phyloP scores from a whole-genome alignment of 1,140 invertebrate species.

The Saccostrea cuccullata region DNA sequence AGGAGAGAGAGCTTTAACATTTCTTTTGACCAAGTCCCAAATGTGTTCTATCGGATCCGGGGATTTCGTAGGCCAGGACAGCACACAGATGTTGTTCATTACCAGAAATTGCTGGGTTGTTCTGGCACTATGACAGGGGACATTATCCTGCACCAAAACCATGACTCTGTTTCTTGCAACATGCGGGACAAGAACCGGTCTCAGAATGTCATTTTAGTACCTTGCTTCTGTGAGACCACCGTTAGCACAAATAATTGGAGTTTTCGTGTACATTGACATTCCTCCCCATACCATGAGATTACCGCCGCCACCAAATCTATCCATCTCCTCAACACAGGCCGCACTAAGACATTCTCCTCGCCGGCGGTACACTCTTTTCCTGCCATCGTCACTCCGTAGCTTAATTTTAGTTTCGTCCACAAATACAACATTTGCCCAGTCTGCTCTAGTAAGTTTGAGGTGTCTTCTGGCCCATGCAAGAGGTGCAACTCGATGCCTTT shows the following conservation, averaged over 20 bases:
- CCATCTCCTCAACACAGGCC: background rate
- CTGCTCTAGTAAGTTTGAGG: constrained; percentile 40
- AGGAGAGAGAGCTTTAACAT: background rate
- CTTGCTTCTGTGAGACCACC: background rate
- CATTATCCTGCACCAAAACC: constrained; percentile 30
- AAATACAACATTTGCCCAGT: constrained; percentile 54
- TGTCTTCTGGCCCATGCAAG: background rate
- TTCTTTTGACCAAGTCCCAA: background rate
- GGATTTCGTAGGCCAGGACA: background rate
- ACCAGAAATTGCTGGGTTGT: background rate
- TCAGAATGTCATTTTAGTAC: background rate
- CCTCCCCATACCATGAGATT: background rate
- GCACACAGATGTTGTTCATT: background rate
- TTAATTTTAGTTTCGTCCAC: constrained; percentile 42
- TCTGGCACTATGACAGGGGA: background rate
- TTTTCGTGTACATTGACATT: constrained; percentile 29
- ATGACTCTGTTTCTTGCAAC: background rate
- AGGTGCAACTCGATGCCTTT: constrained; percentile 37
- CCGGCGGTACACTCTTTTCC: background rate
- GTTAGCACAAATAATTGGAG: background rate
- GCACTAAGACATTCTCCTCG: background rate
- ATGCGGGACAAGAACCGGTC: constrained; percentile 11
- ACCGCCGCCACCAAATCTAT: constrained; percentile 16
- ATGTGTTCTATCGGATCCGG: constrained; percentile 19
- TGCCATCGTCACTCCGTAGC: constrained; percentile 21